Percentiles rank a stretch among this genome's conserved stretches.
Conservation (phyloP, 1,140 invertebrate species). For the roundworm (Caenorhabditis elegans) region DNA sequence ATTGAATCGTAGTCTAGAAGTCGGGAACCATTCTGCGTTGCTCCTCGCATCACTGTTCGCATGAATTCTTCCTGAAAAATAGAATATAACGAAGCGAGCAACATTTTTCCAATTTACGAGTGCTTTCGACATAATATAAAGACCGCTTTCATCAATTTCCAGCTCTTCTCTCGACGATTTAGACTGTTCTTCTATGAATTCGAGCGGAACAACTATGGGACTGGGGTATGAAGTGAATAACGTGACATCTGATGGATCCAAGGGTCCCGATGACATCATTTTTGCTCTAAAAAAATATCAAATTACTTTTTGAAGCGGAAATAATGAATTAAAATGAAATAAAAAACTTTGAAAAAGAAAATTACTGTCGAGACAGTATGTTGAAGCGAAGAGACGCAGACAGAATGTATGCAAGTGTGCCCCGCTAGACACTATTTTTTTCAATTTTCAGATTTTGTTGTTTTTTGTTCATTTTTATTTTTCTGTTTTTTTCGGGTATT, state of each 20-base stretch:
- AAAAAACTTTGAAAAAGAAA: neutral
- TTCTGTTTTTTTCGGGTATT: too few species aligned
- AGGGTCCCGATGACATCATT: neutral
- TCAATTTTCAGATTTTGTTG: too few species aligned
- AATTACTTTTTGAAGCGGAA: too few species aligned
- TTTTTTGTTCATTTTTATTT: too few species aligned
- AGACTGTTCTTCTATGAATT: neutral
- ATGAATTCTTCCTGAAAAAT: slow-evolving; percentile 23
- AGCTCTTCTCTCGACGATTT: neutral
- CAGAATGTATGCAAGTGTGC: too few species aligned
- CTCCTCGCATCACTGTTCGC: neutral
- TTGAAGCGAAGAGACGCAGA: too few species aligned
- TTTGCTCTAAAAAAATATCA: neutral
- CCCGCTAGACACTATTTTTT: too few species aligned
- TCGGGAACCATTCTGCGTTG: neutral
- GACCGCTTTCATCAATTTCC: neutral
- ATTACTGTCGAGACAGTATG: too few species aligned
- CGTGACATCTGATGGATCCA: neutral
- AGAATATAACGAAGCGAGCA: too few species aligned
- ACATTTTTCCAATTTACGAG: neutral
- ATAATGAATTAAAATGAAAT: neutral
- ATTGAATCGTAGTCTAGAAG: neutral
- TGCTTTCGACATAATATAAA: slow-evolving; percentile 13
- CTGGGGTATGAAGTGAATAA: neutral
- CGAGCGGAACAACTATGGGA: neutral